These are phyloP conservation scores for Eidolon dupreanum DNA, from an alignment of 2,797 vertebrate species.

Conservation along the genomic window DNA sequence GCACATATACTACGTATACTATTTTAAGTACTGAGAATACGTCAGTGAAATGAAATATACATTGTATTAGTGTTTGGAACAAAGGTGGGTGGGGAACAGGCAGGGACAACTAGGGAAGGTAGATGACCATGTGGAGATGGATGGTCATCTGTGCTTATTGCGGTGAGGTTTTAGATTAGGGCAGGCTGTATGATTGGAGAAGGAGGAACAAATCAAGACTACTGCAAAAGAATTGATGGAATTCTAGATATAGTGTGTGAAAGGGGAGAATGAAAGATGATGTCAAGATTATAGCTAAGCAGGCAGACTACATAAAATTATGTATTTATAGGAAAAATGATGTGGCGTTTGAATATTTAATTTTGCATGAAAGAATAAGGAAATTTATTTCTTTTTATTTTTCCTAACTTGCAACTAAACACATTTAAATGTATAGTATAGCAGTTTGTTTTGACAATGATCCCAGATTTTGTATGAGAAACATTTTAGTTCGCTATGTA, in stretches of 20 bases:
- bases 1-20: not conserved
- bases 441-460: not conserved
- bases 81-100: not conserved
- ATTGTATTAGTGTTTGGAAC: not conserved
- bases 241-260: not conserved
- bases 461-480: slow-evolving; percentile 18
- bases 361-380: slow-evolving; percentile 12
- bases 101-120: not conserved
- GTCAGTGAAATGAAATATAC: not conserved
- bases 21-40: not conserved
- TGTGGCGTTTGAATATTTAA: not conserved
- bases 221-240: not conserved
- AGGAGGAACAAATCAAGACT: slow-evolving; percentile 2
- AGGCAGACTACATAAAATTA: not conserved
- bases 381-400: slow-evolving; percentile 9
- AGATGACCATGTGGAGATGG: not conserved
- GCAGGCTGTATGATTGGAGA: not conserved
- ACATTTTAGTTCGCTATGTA: not conserved
- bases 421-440: not conserved
- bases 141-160: not conserved
- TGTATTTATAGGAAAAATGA: not conserved
- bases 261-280: not conserved
- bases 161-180: not conserved
- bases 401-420: not conserved
- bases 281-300: not conserved